Conservation (phyloP, 2,888 invertebrate species). For the Phragmatobia fuliginosa region DNA sequence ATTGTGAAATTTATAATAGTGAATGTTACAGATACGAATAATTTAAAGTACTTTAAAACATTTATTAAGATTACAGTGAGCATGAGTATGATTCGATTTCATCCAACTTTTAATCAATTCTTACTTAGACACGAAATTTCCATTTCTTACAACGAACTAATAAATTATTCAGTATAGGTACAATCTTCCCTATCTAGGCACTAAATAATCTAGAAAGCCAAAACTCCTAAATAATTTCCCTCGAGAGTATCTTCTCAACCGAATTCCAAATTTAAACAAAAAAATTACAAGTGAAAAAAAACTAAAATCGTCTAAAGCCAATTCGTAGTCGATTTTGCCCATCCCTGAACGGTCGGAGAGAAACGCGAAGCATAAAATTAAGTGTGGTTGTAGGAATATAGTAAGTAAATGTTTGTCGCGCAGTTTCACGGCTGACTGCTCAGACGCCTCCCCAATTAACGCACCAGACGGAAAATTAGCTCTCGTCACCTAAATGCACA, state of each 20-base stretch:
- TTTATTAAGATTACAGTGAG: too few species aligned
- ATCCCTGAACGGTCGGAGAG: slow-evolving; percentile 23
- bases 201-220: neutral
- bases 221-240: neutral
- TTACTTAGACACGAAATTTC: neutral
- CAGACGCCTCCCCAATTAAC: slow-evolving; percentile 64
- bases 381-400: slow-evolving; percentile 31
- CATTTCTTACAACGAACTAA: neutral
- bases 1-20: too few species aligned
- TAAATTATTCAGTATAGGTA: neutral
- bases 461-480: slow-evolving; percentile 74
- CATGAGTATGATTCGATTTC: neutral
- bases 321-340: slow-evolving; percentile 3
- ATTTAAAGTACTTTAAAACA: too few species aligned
- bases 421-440: slow-evolving; percentile 52
- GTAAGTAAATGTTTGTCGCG: slow-evolving; percentile 27
- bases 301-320: neutral
- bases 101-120: neutral
- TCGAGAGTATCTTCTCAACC: neutral
- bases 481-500: slow-evolving; percentile 50
- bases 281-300: neutral
- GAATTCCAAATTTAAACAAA: neutral
- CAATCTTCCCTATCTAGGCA: neutral
- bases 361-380: slow-evolving; percentile 42
- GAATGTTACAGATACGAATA: too few species aligned